A percentile compares a stretch with the other conserved stretches of the same genome.
These are phyloP conservation scores for Polylopha cassiicola DNA, from an alignment of 2,888 invertebrate genomes.

Conservation along the genomic window DNA sequence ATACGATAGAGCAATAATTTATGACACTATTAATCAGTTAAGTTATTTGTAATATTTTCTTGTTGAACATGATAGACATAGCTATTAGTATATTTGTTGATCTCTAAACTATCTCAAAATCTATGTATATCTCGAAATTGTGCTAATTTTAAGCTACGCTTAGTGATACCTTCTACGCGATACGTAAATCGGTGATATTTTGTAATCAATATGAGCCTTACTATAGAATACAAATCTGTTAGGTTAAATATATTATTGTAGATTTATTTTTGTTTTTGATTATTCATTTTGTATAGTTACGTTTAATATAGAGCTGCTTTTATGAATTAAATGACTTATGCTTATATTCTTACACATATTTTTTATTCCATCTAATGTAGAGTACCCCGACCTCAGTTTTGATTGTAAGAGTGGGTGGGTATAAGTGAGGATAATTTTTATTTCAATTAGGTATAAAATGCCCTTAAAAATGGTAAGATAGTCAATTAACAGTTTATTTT, in stretches of 20 bases:
- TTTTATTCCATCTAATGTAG: too few relatives aligned
- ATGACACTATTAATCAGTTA: slow-evolving; percentile 17
- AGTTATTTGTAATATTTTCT: slow-evolving; percentile 24
- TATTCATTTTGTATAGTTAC: slow-evolving; percentile 46
- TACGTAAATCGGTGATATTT: slow-evolving; percentile 76
- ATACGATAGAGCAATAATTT: slow-evolving; percentile 22
- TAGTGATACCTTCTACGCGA: slow-evolving; percentile 62
- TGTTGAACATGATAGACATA: slow-evolving; percentile 10
- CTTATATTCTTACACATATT: slow-evolving; percentile 34
- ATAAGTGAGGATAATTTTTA: too few relatives aligned
- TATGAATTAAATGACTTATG: slow-evolving; percentile 48
- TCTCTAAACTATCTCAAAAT: slow-evolving; percentile 51
- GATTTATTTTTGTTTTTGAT: slow-evolving; percentile 49
- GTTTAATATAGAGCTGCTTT: slow-evolving; percentile 47
- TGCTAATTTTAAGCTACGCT: slow-evolving; percentile 47
- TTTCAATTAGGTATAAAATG: too few relatives aligned
- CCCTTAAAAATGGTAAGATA: too few relatives aligned
- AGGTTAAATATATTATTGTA: slow-evolving; percentile 42
- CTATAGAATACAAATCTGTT: slow-evolving; percentile 37
- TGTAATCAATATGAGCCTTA: slow-evolving; percentile 60
- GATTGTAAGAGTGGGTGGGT: too few relatives aligned
- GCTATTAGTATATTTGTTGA: slow-evolving; percentile 48
- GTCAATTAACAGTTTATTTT: too few relatives aligned
- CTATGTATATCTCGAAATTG: slow-evolving; percentile 46
- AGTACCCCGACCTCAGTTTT: too few relatives aligned